phyloP scores from a whole-genome alignment of 2,797 vertebrate species.

The Aeoliscus strigatus region DNA sequence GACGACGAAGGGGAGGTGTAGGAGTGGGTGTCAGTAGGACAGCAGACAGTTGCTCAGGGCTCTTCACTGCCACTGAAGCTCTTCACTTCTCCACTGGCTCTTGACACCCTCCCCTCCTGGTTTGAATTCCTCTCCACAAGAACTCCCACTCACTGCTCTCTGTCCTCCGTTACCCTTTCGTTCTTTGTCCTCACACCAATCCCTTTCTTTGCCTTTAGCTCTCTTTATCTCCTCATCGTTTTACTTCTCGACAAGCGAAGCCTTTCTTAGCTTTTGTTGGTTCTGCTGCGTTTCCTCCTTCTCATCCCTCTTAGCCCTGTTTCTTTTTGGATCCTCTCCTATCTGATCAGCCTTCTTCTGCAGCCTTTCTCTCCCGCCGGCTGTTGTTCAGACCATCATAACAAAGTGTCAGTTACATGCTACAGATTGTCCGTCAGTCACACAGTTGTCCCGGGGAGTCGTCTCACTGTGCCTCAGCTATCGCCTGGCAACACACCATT shows the following conservation, averaged over 20 bases:
- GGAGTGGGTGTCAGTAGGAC: conserved; percentile 52
- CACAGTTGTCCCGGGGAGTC: conserved; percentile 27
- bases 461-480: conserved; percentile 16
- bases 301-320: background rate
- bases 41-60: conserved; percentile 60
- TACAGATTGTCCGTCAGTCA: conserved; percentile 15
- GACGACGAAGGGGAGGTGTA: conserved; percentile 44
- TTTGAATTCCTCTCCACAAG: conserved; percentile 15
- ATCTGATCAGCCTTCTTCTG: background rate
- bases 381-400: conserved; percentile 14
- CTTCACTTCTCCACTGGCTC: conserved; percentile 27
- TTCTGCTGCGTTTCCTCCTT: background rate
- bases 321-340: background rate
- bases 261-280: background rate
- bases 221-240: conserved; percentile 15
- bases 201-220: conserved; percentile 25
- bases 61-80: conserved; percentile 32
- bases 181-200: conserved; percentile 31
- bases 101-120: conserved; percentile 11
- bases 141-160: conserved; percentile 44
- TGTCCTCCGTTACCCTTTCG: conserved; percentile 40
- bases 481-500: conserved; percentile 40
- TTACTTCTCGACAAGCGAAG: conserved; percentile 12
- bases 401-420: conserved; percentile 7
- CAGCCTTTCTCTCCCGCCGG: conserved; percentile 11